phyloP scores from a whole-genome alignment of 2,888 invertebrate genomes.

The Drosophila anceps region DNA sequence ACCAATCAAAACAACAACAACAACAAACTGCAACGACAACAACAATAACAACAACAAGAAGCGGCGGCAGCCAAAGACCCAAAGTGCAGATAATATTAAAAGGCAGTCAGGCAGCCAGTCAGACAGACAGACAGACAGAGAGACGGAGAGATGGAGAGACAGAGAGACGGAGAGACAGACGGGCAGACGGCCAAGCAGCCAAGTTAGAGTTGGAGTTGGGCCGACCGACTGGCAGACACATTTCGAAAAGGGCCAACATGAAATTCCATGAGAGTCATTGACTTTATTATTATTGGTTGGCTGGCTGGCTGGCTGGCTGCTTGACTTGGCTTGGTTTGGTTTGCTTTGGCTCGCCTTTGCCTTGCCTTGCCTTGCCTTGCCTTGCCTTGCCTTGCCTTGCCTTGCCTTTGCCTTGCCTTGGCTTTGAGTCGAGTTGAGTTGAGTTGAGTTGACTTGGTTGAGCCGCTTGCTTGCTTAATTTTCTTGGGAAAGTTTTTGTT shows the following conservation, averaged over 20 bases:
- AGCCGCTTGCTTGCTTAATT: slow-evolving; percentile 70
- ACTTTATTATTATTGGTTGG: slow-evolving; percentile 75
- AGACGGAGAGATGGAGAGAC: slow-evolving; percentile 38
- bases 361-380: slow-evolving; percentile 28
- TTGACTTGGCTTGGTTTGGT: slow-evolving; percentile 30
- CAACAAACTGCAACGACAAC: slow-evolving; percentile 29
- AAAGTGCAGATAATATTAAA: slow-evolving; percentile 79
- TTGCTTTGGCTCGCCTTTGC: slow-evolving; percentile 30
- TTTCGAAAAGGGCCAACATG: slow-evolving; percentile 80
- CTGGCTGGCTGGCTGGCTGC: slow-evolving; percentile 41
- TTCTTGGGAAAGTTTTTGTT: slow-evolving; percentile 80
- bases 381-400: slow-evolving; percentile 26
- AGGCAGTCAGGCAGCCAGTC: slow-evolving; percentile 67
- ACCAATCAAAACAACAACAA: slow-evolving; percentile 75
- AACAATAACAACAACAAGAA: slow-evolving; percentile 40
- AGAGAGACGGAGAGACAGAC: slow-evolving; percentile 57
- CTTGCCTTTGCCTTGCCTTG: slow-evolving; percentile 32
- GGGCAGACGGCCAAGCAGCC: slow-evolving; percentile 48
- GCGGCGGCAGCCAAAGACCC: slow-evolving; percentile 72
- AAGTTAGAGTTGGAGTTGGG: slow-evolving; percentile 55
- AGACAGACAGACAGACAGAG: slow-evolving; percentile 34
- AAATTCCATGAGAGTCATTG: slow-evolving; percentile 84
- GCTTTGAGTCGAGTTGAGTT: slow-evolving; percentile 8
- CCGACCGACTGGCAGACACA: slow-evolving; percentile 71
- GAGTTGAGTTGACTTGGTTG: slow-evolving; percentile 49